These are phyloP conservation scores for Chloroceryle amazona DNA, from an alignment of 2,797 vertebrate species.

Conservation along the genomic window DNA sequence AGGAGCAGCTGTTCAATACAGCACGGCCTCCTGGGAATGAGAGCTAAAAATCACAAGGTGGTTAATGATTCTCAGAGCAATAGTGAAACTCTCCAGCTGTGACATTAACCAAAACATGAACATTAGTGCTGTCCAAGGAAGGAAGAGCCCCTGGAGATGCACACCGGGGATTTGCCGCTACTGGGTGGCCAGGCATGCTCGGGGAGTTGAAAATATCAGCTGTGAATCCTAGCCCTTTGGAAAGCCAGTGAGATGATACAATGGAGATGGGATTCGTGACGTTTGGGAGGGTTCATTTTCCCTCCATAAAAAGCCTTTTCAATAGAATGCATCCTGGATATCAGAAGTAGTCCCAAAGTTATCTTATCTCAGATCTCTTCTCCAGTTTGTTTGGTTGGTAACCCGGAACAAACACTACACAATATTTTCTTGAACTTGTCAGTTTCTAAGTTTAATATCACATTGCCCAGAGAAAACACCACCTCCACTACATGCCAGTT, in stretches of 20 bases:
- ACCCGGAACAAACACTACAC: not conserved
- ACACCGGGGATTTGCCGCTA: not conserved
- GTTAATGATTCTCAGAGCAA: slow-evolving; percentile 70
- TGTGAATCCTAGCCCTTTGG: not conserved
- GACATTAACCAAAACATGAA: slow-evolving; percentile 71
- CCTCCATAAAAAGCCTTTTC: not conserved
- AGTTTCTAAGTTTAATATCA: slow-evolving; percentile 13
- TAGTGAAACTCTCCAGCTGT: slow-evolving; percentile 73
- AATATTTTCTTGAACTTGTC: slow-evolving; percentile 13
- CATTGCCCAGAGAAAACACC: slow-evolving; percentile 12
- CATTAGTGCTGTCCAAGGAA: slow-evolving; percentile 59
- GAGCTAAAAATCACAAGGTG: slow-evolving; percentile 73
- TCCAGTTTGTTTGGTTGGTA: not conserved
- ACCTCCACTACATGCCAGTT: not conserved
- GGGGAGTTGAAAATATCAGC: slow-evolving; percentile 18
- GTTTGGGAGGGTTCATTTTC: not conserved
- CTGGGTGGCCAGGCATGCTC: slow-evolving; percentile 40
- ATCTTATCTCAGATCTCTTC: slow-evolving; percentile 14
- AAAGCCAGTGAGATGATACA: slow-evolving; percentile 24
- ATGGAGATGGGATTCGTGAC: not conserved
- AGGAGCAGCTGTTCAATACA: slow-evolving; percentile 73
- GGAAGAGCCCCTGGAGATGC: slow-evolving; percentile 65
- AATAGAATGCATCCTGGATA: not conserved
- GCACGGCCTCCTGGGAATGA: slow-evolving; percentile 36
- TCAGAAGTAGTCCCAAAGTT: not conserved